Evolutionary conservation across 2,797 vertebrate species (phyloP).

Genomic region (Acanthiza pusilla): DNA sequence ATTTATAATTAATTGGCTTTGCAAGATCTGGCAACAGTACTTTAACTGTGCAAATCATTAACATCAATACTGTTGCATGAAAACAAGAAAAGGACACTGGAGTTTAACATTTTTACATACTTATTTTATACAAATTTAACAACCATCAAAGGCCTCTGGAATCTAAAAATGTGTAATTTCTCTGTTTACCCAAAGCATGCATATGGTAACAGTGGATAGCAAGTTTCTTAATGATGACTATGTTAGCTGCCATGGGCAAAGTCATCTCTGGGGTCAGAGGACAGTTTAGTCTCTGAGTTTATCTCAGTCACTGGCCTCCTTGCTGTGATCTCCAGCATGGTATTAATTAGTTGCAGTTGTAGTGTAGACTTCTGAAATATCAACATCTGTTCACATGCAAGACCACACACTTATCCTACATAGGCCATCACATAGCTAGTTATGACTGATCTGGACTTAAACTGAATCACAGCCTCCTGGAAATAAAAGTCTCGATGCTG

Average conservation of each 20-base stretch:
- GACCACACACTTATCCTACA: slow-evolving; percentile 24
- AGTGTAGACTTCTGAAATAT: background rate
- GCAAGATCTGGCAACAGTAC: background rate
- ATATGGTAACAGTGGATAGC: background rate
- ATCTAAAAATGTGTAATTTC: background rate
- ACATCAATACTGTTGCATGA: background rate
- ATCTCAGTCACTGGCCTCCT: slow-evolving; percentile 1
- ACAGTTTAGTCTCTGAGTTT: slow-evolving; percentile 35
- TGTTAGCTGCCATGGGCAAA: background rate
- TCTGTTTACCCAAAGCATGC: background rate
- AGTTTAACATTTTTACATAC: background rate
- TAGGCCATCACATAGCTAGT: background rate
- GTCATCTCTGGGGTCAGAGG: background rate
- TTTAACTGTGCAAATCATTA: background rate
- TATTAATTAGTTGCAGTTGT: slow-evolving; percentile 45
- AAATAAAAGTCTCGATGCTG: background rate
- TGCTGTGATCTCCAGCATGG: background rate
- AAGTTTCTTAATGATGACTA: background rate
- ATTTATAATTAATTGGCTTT: background rate
- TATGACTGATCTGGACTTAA: background rate
- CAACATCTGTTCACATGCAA: slow-evolving; percentile 19
- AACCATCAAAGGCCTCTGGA: background rate
- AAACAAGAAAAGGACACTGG: background rate
- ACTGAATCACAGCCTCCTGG: background rate
- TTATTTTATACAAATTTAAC: background rate